Evolutionary conservation across 2,113 vertebrate genomes (phyloP), one percentile per base, ranked within the genome.

Genomic region (Amphilophus citrinellus): DNA sequence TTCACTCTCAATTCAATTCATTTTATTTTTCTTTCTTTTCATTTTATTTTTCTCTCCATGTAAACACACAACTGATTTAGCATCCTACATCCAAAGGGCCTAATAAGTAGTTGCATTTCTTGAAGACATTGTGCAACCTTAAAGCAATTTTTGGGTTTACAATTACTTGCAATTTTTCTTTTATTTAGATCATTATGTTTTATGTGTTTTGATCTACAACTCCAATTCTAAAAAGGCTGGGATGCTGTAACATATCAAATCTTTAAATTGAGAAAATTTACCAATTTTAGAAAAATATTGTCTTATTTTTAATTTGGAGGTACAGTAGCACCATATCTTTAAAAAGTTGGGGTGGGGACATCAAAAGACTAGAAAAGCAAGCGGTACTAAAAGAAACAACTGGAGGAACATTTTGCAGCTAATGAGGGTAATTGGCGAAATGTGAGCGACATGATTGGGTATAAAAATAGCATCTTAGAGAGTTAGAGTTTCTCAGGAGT

Each of bases 191-290:
- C 18, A 17, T 66, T 15, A 24, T 44, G 62, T 7, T 24, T 66
- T 44, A 24, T 2, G 0, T 0, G 2, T 65, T 24, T 66, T 22
- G 22, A n/a, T 42, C 62, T 66, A 66, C 37, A 1, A 66, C 42
- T 1, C n/a, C 5, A 66, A 24, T 6, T 9, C 22, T 24, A 35
- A 39, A 65, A 65, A 0, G 14, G 10, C 13, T 39, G 10, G 0
- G 2, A 39, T 37, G 17, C 32, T 35, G 1, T 62, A 3, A 37
- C 30, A 30, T 30, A 30, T 30, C 30, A 30, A 30, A 30, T 30
- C 30, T 30, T 30, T 30, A 30, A 30, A 30, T 4, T 30, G 30
- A 30, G 30, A 62, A 10, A 42, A 42, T 42, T 9, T 37, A 37
- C 35, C 30, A 30, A 30, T 30, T 30, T 30, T 30, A 30, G 4